Base-by-base conservation (phyloP, 2,797 vertebrate species). In the Rhabdomys pumilio region DNA sequence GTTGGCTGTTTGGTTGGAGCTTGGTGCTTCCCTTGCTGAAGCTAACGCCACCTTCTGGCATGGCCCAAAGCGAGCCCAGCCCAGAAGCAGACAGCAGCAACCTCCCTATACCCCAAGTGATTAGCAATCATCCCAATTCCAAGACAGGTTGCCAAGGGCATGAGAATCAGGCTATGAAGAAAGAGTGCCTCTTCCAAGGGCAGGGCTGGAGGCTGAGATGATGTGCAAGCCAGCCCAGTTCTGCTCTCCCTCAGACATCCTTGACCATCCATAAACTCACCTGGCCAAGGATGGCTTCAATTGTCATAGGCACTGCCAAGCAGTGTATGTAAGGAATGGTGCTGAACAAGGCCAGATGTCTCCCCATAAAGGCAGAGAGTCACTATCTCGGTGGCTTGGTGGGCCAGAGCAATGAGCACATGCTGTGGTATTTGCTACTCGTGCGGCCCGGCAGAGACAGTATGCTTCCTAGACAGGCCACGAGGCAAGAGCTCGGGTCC, bases 301-400 rank as follows among this genome's bases (percentile, higher is more conserved):
- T 0, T 0, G 34, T n/a, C 76, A 6, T 0, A 29, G 55, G 31
- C 0, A 5, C 55, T 1, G 34, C 65, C 4, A 29, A 12, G 20
- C 3, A 22, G 50, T 1, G 3, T 0, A 2, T 0, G 8, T 9
- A 0, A 2, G 44, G 0, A 15, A 10, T 2, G 2, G 17, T 0
- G 8, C 24, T 13, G 13, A 11, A 34, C 20, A 5, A 7, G 72
- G 24, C 3, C 53, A 19, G 17, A 2, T 1, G 38, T 59, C 5
- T 1, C 29, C 13, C 15, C 0, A 1, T 38, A n/a, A 17, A n/a
- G 41, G 38, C 29, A 38, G 77, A 63, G 76, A 31, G 50, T 13
- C 34, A 22, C 8, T 6, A n/a, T 1, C 50, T 57, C 13, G 34
- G 67, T 3, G 8, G 81, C 63, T 26, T 6, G 0, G 29, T 2